Evolutionary conservation across 2,888 invertebrate genomes (phyloP).

Genomic region (Sympetrum striolatum): DNA sequence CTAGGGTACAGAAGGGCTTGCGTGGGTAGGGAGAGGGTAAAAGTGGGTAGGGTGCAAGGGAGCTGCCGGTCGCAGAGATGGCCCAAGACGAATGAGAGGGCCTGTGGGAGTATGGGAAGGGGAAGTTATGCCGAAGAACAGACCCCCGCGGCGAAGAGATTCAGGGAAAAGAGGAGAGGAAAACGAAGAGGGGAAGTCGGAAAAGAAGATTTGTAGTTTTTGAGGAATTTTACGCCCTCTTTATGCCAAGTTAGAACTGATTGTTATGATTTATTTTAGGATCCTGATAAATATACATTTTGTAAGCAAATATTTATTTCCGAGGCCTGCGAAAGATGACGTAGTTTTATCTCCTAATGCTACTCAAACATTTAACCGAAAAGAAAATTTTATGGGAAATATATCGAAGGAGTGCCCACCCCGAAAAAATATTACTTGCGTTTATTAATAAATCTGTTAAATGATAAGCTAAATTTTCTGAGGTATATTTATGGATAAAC

Average conservation of each 20-base stretch:
- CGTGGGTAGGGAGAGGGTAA: neutral
- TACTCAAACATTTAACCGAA: neutral
- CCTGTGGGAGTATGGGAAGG: neutral
- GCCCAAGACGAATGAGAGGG: conserved; percentile 13
- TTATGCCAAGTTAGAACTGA: conserved; percentile 41
- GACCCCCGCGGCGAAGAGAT: conserved; percentile 3
- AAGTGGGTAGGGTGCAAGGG: neutral
- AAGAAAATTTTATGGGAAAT: neutral
- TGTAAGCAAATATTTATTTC: conserved; percentile 2
- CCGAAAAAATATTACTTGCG: neutral
- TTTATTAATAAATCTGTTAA: too few species aligned
- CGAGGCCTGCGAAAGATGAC: neutral
- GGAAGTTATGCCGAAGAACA: neutral
- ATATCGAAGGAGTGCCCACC: neutral
- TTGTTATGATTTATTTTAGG: conserved; percentile 10
- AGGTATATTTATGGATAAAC: too few species aligned
- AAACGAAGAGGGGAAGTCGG: neutral
- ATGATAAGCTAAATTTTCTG: too few species aligned
- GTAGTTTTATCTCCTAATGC: neutral
- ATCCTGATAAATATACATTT: conserved; percentile 20
- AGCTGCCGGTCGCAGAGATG: conserved; percentile 39
- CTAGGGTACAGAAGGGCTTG: neutral
- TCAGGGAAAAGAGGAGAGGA: neutral
- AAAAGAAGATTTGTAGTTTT: conserved; percentile 38
- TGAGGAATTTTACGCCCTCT: conserved; percentile 34